These are phyloP conservation scores for Corapipo altera DNA, from an alignment of 2,113 vertebrate genomes.

Conservation along the genomic window DNA sequence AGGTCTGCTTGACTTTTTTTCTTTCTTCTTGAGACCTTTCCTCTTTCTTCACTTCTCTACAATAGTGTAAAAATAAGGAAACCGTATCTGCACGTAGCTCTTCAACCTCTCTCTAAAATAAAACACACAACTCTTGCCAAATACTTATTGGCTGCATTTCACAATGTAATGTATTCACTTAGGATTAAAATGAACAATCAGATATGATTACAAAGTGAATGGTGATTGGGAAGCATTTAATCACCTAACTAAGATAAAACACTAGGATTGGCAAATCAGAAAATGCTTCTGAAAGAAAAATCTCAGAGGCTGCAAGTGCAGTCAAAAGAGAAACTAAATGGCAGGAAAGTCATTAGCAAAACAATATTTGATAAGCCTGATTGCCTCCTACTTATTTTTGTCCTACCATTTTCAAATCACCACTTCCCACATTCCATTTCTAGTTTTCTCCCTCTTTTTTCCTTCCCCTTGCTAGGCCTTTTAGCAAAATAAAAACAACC, in stretches of 20 bases:
- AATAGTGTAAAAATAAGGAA: background rate
- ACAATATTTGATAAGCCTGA: background rate
- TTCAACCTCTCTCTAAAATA: background rate
- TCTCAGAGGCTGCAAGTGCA: background rate
- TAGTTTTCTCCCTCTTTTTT: background rate
- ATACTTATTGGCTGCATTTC: background rate
- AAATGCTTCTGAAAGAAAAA: constrained; percentile 20
- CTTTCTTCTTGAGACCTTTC: background rate
- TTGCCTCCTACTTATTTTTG: background rate
- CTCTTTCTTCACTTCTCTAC: background rate
- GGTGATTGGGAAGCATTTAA: constrained; percentile 20
- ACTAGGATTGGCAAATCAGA: background rate
- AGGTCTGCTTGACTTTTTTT: background rate
- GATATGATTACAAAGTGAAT: background rate
- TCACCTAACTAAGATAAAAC: background rate
- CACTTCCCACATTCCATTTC: background rate
- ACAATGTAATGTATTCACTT: background rate
- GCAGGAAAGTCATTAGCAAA: background rate
- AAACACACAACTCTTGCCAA: background rate
- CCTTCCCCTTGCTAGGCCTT: background rate
- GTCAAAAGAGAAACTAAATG: background rate
- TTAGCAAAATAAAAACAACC: background rate
- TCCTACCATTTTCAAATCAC: background rate
- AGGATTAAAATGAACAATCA: constrained; percentile 20
- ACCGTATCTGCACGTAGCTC: background rate